Conservation (phyloP, 2,888 invertebrate species). For the Acrocera orbiculus region DNA sequence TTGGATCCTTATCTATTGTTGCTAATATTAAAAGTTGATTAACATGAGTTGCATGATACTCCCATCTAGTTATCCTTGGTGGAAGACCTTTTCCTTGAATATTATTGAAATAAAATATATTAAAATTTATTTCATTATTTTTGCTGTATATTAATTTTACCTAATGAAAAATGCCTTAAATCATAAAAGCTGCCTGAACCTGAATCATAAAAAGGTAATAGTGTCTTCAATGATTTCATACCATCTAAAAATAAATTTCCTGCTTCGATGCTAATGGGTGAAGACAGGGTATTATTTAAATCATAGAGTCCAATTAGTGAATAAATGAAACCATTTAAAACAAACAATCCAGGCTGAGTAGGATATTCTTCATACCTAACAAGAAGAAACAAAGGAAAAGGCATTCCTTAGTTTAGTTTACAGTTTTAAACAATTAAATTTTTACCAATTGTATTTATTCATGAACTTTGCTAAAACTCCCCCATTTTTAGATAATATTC, state of each 20-base stretch:
- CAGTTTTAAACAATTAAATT: neutral
- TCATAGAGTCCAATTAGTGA: constrained; percentile 92
- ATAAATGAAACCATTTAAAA: constrained; percentile 97
- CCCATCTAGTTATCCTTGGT: constrained; percentile 94
- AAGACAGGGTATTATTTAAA: constrained; percentile 62
- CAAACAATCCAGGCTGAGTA: constrained; percentile 83
- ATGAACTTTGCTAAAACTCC: constrained; percentile 76
- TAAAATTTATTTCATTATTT: neutral
- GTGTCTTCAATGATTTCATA: constrained; percentile 67
- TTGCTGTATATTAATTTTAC: constrained; percentile 20
- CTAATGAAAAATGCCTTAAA: constrained; percentile 78
- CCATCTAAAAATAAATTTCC: constrained; percentile 65
- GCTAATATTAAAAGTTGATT: constrained; percentile 82
- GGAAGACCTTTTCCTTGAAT: constrained; percentile 36
- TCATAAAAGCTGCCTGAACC: constrained; percentile 94
- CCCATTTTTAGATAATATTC: constrained; percentile 51
- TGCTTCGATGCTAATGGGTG: constrained; percentile 50
- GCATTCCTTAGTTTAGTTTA: neutral
- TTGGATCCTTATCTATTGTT: constrained; percentile 66
- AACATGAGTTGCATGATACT: constrained; percentile 96
- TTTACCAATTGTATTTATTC: constrained; percentile 73
- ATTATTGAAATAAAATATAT: neutral
- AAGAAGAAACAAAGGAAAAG: neutral
- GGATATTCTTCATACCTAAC: constrained; percentile 96
- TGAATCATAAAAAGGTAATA: constrained; percentile 83